phyloP scores from a whole-genome alignment of 2,888 invertebrate species.

The Caenorhabditis drosophilae region DNA sequence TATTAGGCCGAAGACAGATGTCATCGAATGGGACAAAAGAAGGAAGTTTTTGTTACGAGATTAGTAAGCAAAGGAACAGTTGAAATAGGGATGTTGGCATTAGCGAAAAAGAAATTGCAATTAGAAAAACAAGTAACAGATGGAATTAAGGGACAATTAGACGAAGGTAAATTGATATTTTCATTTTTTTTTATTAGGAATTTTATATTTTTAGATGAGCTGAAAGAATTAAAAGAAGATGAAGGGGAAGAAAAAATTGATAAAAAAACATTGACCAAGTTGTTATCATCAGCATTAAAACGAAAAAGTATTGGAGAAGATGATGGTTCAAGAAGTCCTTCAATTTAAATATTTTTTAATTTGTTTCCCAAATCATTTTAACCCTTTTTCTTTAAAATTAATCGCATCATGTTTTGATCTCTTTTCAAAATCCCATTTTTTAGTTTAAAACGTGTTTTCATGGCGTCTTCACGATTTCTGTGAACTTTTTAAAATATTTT shows the following conservation, averaged over 20 bases:
- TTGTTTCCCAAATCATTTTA: too few species aligned
- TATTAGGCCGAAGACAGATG: slow-evolving; percentile 82
- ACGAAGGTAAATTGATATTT: too few species aligned
- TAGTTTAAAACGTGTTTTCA: too few species aligned
- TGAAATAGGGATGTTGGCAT: slow-evolving; percentile 81
- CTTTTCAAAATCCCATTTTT: too few species aligned
- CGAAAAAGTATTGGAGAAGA: slow-evolving; percentile 7
- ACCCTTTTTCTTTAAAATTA: too few species aligned
- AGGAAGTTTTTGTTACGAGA: slow-evolving; percentile 81
- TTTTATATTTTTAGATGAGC: too few species aligned
- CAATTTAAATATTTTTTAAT: too few species aligned
- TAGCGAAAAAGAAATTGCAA: slow-evolving; percentile 88
- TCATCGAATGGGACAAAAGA: slow-evolving; percentile 63
- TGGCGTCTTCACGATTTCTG: too few species aligned
- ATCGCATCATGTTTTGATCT: too few species aligned
- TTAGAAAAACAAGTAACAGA: slow-evolving; percentile 84
- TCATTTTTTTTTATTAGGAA: too few species aligned
- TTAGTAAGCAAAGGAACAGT: slow-evolving; percentile 78
- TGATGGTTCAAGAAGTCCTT: slow-evolving; percentile 2
- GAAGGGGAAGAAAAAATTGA: slow-evolving; percentile 29
- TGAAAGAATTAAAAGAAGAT: slow-evolving; percentile 30
- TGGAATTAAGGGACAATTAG: slow-evolving; percentile 50
- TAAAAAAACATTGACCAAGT: slow-evolving; percentile 21
- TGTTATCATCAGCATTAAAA: slow-evolving; percentile 36
- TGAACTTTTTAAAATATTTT: too few species aligned